phyloP scores from a whole-genome alignment of 2,888 invertebrate genomes.

The Lymantria dispar region DNA sequence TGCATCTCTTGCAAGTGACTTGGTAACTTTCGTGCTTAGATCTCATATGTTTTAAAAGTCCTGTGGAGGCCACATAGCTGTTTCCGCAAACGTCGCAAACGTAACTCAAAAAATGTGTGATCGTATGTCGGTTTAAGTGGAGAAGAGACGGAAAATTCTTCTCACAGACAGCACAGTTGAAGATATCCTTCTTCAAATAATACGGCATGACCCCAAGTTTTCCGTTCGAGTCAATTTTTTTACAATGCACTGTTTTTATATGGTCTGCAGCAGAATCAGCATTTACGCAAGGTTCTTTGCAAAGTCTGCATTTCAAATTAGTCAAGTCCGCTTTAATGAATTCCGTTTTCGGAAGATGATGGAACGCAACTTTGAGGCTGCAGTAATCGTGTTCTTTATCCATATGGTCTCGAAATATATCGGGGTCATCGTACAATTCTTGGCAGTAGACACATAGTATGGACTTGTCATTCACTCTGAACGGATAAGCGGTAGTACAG shows the following conservation, averaged over 20 bases:
- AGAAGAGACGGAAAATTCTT: slow-evolving; percentile 61
- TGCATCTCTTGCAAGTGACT: slow-evolving; percentile 60
- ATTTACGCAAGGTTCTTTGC: slow-evolving; percentile 36
- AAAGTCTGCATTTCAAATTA: slow-evolving; percentile 56
- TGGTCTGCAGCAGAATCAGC: slow-evolving; percentile 55
- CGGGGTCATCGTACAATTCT: slow-evolving; percentile 63
- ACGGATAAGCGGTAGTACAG: slow-evolving; percentile 70
- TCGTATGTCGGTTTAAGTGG: slow-evolving; percentile 67
- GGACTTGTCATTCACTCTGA: slow-evolving; percentile 69
- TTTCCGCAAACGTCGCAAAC: slow-evolving; percentile 71
- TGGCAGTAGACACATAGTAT: slow-evolving; percentile 74
- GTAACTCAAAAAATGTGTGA: slow-evolving; percentile 66
- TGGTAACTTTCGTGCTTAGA: slow-evolving; percentile 67
- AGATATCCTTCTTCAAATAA: slow-evolving; percentile 49
- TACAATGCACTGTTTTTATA: slow-evolving; percentile 42
- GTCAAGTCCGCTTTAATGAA: slow-evolving; percentile 69
- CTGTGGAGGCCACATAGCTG: slow-evolving; percentile 66
- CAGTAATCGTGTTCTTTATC: slow-evolving; percentile 59
- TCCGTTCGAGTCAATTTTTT: slow-evolving; percentile 42
- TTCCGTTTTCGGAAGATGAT: slow-evolving; percentile 64
- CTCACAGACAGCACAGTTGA: slow-evolving; percentile 60
- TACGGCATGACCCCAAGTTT: slow-evolving; percentile 71
- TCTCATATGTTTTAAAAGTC: slow-evolving; percentile 58
- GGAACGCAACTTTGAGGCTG: slow-evolving; percentile 60
- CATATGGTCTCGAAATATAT: slow-evolving; percentile 59